Evolutionary conservation across 1,140 invertebrate species (phyloP).

Genomic region (Penaeus indicus): DNA sequence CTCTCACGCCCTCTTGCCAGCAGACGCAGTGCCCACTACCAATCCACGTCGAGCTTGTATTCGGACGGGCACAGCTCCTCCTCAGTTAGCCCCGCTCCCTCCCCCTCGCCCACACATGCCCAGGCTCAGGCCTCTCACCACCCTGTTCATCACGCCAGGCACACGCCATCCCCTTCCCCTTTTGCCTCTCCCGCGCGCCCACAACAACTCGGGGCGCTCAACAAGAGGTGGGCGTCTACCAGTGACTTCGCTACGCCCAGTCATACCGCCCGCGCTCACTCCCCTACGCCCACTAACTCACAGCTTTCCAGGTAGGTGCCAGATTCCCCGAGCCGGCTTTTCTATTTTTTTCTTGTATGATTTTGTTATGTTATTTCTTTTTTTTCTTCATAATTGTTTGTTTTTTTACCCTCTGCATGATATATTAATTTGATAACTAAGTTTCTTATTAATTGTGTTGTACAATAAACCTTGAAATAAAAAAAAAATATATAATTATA

Average conservation of each 20-base stretch:
- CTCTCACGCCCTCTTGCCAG: not conserved
- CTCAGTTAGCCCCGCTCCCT: constrained; percentile 84
- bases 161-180: constrained; percentile 56
- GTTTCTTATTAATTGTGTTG: not conserved
- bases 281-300: constrained; percentile 56
- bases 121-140: constrained; percentile 70
- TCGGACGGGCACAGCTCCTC: constrained; percentile 87
- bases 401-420: not conserved
- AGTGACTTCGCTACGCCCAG: constrained; percentile 79
- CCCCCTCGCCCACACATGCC: constrained; percentile 83
- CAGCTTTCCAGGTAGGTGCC: constrained; percentile 57
- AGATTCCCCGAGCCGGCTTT: not conserved
- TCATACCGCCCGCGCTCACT: constrained; percentile 9
- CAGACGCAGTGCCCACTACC: constrained; percentile 78
- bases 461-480: constrained; percentile 5
- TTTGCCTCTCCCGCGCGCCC: constrained; percentile 65
- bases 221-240: constrained; percentile 86
- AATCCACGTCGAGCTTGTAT: constrained; percentile 87
- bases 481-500: not conserved
- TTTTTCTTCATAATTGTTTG: not conserved
- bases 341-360: not conserved
- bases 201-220: constrained; percentile 67
- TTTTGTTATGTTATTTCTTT: constrained; percentile 19
- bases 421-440: constrained; percentile 1
- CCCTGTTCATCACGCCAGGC: constrained; percentile 68